phyloP scores from a whole-genome alignment of 2,888 invertebrate genomes.

The Endotricha flammealis region DNA sequence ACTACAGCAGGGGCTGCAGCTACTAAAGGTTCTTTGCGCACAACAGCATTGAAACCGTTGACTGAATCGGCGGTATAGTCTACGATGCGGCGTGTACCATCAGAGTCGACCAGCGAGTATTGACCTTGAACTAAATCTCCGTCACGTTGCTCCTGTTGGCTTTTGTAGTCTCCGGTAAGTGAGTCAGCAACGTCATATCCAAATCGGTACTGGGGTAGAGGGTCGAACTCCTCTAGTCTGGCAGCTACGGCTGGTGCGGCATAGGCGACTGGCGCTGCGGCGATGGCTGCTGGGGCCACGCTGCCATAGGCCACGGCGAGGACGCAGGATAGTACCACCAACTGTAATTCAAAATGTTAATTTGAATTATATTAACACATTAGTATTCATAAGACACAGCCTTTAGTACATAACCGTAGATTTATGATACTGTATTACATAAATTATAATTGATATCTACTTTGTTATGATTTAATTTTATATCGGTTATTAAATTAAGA shows the following conservation, averaged over 20 bases:
- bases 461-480: background rate
- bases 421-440: background rate
- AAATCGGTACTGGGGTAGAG: conserved; percentile 76
- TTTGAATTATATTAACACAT: background rate
- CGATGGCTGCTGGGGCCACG: conserved; percentile 47
- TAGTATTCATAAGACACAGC: background rate
- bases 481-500: background rate
- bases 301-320: conserved; percentile 53
- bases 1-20: conserved; percentile 52
- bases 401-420: background rate
- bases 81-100: conserved; percentile 60
- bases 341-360: conserved; percentile 36
- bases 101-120: conserved; percentile 63
- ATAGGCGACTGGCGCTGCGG: conserved; percentile 45
- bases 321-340: conserved; percentile 62
- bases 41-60: conserved; percentile 65
- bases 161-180: conserved; percentile 68
- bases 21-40: conserved; percentile 57
- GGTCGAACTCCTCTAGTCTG: conserved; percentile 68
- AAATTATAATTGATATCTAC: background rate
- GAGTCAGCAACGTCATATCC: conserved; percentile 66
- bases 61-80: conserved; percentile 62
- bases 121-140: conserved; percentile 74
- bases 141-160: conserved; percentile 68
- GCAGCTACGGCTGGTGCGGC: conserved; percentile 47